These are phyloP conservation scores for Eurystomus glaucurus DNA, from an alignment of 2,797 vertebrate genomes.

Conservation along the genomic window DNA sequence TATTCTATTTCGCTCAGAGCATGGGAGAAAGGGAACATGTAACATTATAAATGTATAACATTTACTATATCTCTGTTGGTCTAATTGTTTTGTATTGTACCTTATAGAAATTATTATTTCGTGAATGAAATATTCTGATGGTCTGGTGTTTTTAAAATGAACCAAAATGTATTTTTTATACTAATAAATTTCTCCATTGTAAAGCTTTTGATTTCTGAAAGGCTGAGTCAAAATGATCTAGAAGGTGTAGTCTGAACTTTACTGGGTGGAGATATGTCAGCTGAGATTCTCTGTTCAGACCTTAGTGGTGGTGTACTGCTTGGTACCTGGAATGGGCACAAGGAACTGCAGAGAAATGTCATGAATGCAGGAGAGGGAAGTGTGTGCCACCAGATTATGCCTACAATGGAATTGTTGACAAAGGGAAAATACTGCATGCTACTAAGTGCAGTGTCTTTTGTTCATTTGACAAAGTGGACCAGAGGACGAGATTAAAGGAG, in stretches of 20 bases:
- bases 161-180: neutral
- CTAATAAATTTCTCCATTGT: neutral
- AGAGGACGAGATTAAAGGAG: neutral
- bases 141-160: neutral
- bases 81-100: neutral
- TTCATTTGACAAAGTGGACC: neutral
- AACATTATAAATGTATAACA: neutral
- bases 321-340: neutral
- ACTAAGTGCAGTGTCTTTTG: neutral
- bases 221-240: neutral
- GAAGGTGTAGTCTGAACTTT: neutral
- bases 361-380: neutral
- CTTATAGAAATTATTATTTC: neutral
- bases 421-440: neutral
- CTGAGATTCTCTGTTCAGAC: neutral
- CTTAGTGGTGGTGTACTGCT: no score
- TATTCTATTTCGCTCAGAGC: neutral
- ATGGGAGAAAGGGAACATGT: rapidly evolving
- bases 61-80: neutral
- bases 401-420: neutral
- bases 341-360: neutral
- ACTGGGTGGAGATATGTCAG: rapidly evolving
- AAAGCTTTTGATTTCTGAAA: neutral
- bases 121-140: neutral
- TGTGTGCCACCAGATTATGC: neutral